These are phyloP conservation scores for Rotaria magnacalcarata DNA, from an alignment of 2,888 invertebrate genomes.

Conservation along the genomic window DNA sequence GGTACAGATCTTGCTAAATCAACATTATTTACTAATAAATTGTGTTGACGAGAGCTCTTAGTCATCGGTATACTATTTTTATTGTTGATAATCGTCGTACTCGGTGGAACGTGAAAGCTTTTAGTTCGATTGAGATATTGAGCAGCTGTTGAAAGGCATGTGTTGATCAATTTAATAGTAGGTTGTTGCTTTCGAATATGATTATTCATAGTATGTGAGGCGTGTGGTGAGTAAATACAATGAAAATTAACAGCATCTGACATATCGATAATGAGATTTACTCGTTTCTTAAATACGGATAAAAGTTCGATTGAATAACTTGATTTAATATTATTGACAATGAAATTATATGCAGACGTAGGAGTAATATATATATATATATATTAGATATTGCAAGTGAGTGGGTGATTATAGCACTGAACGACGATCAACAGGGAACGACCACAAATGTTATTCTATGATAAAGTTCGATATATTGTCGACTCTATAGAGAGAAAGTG, in stretches of 20 bases:
- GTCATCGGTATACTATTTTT: background rate
- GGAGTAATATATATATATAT: background rate
- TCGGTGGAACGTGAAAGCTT: background rate
- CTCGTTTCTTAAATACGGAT: background rate
- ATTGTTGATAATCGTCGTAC: background rate
- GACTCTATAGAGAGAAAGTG: background rate
- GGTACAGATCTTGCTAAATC: background rate
- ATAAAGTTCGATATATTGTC: background rate
- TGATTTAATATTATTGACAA: background rate
- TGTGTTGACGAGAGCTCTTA: background rate
- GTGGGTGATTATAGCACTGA: background rate
- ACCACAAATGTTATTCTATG: background rate
- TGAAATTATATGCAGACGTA: background rate
- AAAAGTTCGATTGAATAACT: no score
- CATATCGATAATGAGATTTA: background rate
- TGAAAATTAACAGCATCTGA: conserved; percentile 3
- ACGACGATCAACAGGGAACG: background rate
- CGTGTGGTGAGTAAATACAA: background rate
- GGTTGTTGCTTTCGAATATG: background rate
- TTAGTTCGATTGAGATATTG: conserved; percentile 21
- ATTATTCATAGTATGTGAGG: background rate
- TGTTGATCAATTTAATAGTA: background rate
- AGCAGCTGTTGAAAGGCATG: background rate
- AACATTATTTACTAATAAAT: background rate
- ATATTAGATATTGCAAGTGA: background rate